Evolutionary conservation across 2,113 vertebrate species (phyloP), one percentile per base, ranked within the genome.

Genomic region (Spizaetus ornatus): DNA sequence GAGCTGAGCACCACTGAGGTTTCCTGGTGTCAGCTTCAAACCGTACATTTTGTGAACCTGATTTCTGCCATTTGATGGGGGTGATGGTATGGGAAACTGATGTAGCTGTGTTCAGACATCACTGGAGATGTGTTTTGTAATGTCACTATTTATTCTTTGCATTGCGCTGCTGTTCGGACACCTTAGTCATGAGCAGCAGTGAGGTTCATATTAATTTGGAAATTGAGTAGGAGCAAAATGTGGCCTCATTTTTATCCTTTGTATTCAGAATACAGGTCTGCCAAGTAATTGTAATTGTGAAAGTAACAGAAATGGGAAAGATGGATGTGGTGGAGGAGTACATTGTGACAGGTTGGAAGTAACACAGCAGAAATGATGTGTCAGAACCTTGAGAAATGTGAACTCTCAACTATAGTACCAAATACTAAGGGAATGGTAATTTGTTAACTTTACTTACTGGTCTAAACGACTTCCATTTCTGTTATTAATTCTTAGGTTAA

Each of bases 401-500:
- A 53, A 16, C 53, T 59, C 21, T 36, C 22, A 32, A 19, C 31
- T 7, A 8, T 3, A 29, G 38, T 19, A 29, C 34, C 42, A 47
- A 22, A n/a, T 34, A 16, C 16, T 34, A 20, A 29, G 20, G 29
- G 63, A 27, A 27, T 3, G 36, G 50, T 56, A 13, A 27, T 58
- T n/a, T 31, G 43, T 59, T 27, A n/a, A 70, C 59, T 66, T 43
- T 70, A 22, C 48, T 79, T 58, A 15, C 32, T 61, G 16, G 22
- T 27, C 31, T 72, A 12, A 67, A 62, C 61, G 70, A 53, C n/a
- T 95, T 66, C 76, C 34, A 32, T 82, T 58, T 95, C 67, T 95
- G 58, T 38, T 86, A 29, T 38, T 85, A 25, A 53, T 77, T 86
- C 85, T 25, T 82, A 99, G 99, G 99, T 96, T 99, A 86, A 97